These are phyloP conservation scores for Sthenelais limicola DNA, from an alignment of 2,888 invertebrate species.

Conservation along the genomic window DNA sequence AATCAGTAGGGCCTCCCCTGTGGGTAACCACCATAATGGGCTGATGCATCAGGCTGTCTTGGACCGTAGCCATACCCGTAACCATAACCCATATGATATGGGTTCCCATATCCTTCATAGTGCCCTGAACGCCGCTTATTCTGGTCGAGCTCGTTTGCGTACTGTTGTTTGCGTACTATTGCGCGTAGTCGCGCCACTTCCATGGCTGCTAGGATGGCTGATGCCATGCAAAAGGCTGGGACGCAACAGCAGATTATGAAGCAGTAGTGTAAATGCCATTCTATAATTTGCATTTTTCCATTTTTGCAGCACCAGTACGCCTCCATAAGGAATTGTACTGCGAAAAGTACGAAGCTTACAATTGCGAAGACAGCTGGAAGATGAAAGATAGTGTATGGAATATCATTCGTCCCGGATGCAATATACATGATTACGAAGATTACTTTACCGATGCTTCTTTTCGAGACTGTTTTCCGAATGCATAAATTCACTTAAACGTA, in stretches of 20 bases:
- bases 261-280: slow-evolving; percentile 31
- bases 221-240: slow-evolving; percentile 6
- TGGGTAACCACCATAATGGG: no score
- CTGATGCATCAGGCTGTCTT: no score
- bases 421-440: no score
- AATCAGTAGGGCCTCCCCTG: no score
- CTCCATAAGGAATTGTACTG: slow-evolving; percentile 18
- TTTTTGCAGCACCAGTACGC: slow-evolving; percentile 28
- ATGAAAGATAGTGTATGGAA: neutral
- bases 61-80: no score
- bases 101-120: no score
- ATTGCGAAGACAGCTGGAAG: slow-evolving; percentile 17
- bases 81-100: no score
- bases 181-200: slow-evolving; percentile 9
- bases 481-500: no score
- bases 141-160: slow-evolving; percentile 1
- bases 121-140: neutral
- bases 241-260: slow-evolving; percentile 19
- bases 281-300: slow-evolving; percentile 13
- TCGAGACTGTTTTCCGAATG: no score
- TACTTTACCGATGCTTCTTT: no score
- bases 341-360: slow-evolving; percentile 11
- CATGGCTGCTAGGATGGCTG: slow-evolving; percentile 20
- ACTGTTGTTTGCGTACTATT: neutral
- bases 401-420: no score